These are phyloP conservation scores for Baccha elongata DNA, from an alignment of 2,888 invertebrate genomes.

Conservation along the genomic window DNA sequence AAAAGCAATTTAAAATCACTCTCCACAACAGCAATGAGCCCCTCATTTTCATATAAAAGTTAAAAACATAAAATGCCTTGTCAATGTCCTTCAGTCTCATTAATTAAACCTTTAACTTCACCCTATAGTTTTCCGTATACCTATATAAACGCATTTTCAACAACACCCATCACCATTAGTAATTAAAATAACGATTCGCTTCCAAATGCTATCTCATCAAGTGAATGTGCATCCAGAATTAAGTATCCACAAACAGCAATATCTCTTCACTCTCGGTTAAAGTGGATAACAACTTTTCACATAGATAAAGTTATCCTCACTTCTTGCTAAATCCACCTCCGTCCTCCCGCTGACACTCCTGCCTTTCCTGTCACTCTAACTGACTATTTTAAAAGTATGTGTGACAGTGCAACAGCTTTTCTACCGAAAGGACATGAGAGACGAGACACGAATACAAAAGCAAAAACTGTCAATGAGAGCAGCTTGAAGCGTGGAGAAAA, in stretches of 20 bases:
- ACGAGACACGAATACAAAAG: background rate
- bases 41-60: background rate
- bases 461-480: slow-evolving; percentile 28
- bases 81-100: slow-evolving; percentile 33
- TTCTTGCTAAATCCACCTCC: slow-evolving; percentile 10
- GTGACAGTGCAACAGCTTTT: slow-evolving; percentile 10
- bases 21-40: no score
- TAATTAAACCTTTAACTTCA: slow-evolving; percentile 31
- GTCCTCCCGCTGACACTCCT: background rate
- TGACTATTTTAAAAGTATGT: slow-evolving; percentile 2
- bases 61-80: slow-evolving; percentile 13
- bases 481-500: slow-evolving; percentile 10
- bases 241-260: slow-evolving; percentile 66
- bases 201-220: slow-evolving; percentile 64
- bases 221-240: slow-evolving; percentile 61
- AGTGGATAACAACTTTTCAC: slow-evolving; percentile 56
- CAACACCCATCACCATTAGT: slow-evolving; percentile 34
- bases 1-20: background rate
- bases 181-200: slow-evolving; percentile 66
- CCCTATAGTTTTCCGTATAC: background rate
- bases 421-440: background rate
- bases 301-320: slow-evolving; percentile 53
- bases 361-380: background rate
- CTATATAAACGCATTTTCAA: background rate
- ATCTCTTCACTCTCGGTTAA: slow-evolving; percentile 49